phyloP scores from a whole-genome alignment of 1,140 invertebrate genomes.

The Chionoecetes opilio region DNA sequence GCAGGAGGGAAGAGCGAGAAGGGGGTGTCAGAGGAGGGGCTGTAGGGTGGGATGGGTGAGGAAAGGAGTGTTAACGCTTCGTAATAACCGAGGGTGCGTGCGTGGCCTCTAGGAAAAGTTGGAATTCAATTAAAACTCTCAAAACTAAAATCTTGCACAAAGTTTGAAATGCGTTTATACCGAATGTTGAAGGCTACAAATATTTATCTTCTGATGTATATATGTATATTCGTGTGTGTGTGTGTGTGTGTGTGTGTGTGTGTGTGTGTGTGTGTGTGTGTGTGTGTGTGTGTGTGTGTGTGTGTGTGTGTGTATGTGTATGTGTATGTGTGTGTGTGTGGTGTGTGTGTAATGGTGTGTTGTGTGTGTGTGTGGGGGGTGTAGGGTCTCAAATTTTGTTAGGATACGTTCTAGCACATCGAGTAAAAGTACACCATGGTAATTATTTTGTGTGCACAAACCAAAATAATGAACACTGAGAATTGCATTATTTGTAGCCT shows the following conservation, averaged over 20 bases:
- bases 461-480: not conserved
- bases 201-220: not conserved
- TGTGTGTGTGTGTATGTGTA: not conserved
- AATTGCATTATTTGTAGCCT: not conserved
- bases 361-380: too few relatives aligned
- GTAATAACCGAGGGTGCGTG: conserved; percentile 51
- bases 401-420: too few relatives aligned
- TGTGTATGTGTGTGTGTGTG: too few relatives aligned
- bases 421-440: too few relatives aligned
- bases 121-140: conserved; percentile 59
- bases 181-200: conserved; percentile 43
- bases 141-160: conserved; percentile 42
- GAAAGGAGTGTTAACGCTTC: not conserved
- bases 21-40: not conserved
- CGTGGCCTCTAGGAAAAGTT: conserved; percentile 48
- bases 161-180: conserved; percentile 30
- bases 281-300: conserved; percentile 27
- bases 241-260: not conserved
- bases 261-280: conserved; percentile 18
- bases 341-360: too few relatives aligned
- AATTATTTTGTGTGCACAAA: not conserved
- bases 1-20: not conserved
- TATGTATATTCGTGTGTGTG: too few relatives aligned
- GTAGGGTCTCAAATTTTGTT: too few relatives aligned
- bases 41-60: not conserved